Evolutionary conservation across 1,140 invertebrate species (phyloP).

Genomic region (Drosophila seguyi): DNA sequence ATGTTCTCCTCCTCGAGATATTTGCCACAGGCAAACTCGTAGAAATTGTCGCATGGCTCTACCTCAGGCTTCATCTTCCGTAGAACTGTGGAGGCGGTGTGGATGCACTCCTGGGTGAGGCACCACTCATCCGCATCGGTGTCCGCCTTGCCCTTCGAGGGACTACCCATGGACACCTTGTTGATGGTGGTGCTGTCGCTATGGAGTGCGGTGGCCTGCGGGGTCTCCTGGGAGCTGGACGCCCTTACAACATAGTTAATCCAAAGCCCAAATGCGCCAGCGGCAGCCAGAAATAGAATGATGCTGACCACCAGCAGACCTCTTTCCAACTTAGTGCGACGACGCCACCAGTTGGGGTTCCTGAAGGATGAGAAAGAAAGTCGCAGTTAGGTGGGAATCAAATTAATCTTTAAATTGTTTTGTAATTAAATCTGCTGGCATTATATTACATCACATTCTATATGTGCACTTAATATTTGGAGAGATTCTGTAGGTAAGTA

Average conservation of each 20-base stretch:
- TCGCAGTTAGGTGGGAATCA: background rate
- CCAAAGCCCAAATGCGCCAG: slow-evolving; percentile 89
- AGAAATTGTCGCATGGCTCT: slow-evolving; percentile 97
- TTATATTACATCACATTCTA: background rate
- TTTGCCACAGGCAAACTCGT: slow-evolving; percentile 91
- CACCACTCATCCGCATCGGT: slow-evolving; percentile 85
- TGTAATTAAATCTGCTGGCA: background rate
- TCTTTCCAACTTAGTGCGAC: slow-evolving; percentile 92
- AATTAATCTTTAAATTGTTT: background rate
- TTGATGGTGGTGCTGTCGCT: slow-evolving; percentile 59
- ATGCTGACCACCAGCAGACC: slow-evolving; percentile 89
- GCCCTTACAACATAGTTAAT: slow-evolving; percentile 82
- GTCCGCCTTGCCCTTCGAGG: slow-evolving; percentile 36
- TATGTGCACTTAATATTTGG: background rate
- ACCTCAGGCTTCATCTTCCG: slow-evolving; percentile 90
- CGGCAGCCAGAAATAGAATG: slow-evolving; percentile 88
- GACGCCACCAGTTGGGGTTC: slow-evolving; percentile 95
- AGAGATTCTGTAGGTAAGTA: background rate
- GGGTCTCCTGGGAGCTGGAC: slow-evolving; percentile 19
- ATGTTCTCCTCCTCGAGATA: slow-evolving; percentile 91
- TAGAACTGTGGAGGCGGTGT: slow-evolving; percentile 90
- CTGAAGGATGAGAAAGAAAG: slow-evolving; percentile 85
- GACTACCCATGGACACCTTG: slow-evolving; percentile 32
- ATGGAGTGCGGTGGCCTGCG: slow-evolving; percentile 64
- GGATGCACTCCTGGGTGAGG: slow-evolving; percentile 88